Percentiles rank a stretch among this genome's conserved stretches.
Conservation (phyloP, 1,140 invertebrate species). For the Agrilus planipennis region DNA sequence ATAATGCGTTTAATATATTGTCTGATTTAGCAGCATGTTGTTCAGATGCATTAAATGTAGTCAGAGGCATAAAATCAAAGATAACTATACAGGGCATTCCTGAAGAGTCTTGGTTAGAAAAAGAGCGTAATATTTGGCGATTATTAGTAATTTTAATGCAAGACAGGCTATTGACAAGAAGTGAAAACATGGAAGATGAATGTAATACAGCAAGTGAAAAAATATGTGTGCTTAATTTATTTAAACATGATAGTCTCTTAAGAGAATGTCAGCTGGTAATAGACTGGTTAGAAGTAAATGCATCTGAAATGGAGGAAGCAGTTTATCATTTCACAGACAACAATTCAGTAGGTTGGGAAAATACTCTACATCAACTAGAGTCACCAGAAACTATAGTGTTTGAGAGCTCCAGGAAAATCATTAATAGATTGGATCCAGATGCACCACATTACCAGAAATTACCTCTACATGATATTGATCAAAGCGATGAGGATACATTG, state of each 20-base stretch:
- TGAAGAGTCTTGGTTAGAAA: conserved; percentile 49
- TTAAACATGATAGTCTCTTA: conserved; percentile 51
- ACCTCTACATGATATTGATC: conserved; percentile 77
- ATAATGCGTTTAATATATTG: conserved; percentile 44
- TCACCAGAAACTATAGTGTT: conserved; percentile 42
- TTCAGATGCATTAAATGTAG: conserved; percentile 38
- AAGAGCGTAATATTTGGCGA: conserved; percentile 80
- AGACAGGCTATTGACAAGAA: conserved; percentile 45
- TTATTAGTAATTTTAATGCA: conserved; percentile 67
- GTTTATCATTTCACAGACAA: conserved; percentile 62
- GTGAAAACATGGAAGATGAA: conserved; percentile 8
- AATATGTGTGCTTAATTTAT: conserved; percentile 46
- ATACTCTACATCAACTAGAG: conserved; percentile 72
- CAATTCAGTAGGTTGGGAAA: conserved; percentile 80
- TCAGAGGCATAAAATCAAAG: conserved; percentile 34
- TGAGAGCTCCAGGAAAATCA: conserved; percentile 43
- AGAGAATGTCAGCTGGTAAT: conserved; percentile 75
- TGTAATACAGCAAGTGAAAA: conserved; percentile 44
- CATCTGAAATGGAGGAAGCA: conserved; percentile 53
- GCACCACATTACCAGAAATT: conserved; percentile 69
- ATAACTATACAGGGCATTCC: conserved; percentile 34
- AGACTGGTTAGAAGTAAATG: conserved; percentile 85
- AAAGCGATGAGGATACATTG: conserved; percentile 73
- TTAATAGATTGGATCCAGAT: conserved; percentile 84
- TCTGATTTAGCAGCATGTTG: conserved; percentile 44